Conservation (phyloP, 2,113 vertebrate genomes). For the Apodemus speciosus region DNA sequence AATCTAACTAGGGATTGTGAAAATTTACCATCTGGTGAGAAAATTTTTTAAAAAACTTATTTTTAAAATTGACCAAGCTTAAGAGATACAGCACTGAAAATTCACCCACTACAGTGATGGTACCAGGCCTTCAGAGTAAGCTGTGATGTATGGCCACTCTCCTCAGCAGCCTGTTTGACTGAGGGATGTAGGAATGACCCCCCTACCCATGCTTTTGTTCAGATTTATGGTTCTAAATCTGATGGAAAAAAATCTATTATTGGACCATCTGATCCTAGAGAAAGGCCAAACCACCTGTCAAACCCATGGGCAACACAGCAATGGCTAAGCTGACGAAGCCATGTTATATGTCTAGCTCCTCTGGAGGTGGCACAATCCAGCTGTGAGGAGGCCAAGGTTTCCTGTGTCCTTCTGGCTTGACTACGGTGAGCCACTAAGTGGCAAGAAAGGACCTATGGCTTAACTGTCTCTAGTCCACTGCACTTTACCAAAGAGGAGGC, state of each 20-base stretch:
- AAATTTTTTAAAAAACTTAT: background rate
- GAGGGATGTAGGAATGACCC: conserved; percentile 84
- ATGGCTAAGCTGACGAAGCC: background rate
- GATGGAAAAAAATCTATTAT: conserved; percentile 82
- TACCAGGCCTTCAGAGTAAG: background rate
- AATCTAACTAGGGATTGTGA: background rate
- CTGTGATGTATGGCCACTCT: conserved; percentile 58
- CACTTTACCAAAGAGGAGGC: background rate
- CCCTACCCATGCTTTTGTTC: conserved; percentile 83
- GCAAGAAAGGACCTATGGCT: background rate
- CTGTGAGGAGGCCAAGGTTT: background rate
- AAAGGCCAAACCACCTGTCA: conserved; percentile 86
- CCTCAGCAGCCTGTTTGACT: conserved; percentile 84
- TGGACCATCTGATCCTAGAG: conserved; percentile 84
- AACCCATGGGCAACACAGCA: conserved; percentile 40
- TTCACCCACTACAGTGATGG: background rate
- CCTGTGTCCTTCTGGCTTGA: background rate
- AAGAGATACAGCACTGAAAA: background rate
- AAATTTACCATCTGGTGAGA: background rate
- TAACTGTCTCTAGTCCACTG: background rate
- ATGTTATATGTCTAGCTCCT: background rate
- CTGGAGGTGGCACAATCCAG: background rate
- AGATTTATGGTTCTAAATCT: conserved; percentile 80
- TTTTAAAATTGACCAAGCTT: background rate
- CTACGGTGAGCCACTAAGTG: background rate